Percentiles rank a stretch among this genome's conserved stretches.
phyloP scores from a whole-genome alignment of 2,888 invertebrate genomes.

The Nomada hirtipes region DNA sequence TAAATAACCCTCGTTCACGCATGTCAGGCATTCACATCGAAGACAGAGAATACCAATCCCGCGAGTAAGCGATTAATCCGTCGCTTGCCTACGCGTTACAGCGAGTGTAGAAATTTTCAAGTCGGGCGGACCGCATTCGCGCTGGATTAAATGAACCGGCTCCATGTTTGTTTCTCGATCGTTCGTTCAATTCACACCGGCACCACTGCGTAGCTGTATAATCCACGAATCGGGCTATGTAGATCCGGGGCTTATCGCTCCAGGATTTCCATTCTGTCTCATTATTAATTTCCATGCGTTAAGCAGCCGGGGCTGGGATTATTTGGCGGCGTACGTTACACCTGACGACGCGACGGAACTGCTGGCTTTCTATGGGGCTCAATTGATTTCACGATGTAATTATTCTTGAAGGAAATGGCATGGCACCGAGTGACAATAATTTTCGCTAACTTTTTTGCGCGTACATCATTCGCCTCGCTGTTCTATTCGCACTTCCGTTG shows the following conservation, averaged over 20 bases:
- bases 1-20: not conserved
- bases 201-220: slow-evolving; percentile 56
- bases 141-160: slow-evolving; percentile 62
- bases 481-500: not conserved
- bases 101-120: slow-evolving; percentile 29
- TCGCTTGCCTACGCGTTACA: not conserved
- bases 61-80: slow-evolving; percentile 27
- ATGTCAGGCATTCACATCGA: not conserved
- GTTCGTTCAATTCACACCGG: slow-evolving; percentile 65
- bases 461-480: not conserved
- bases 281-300: slow-evolving; percentile 73
- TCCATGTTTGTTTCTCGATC: slow-evolving; percentile 68
- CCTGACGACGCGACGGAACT: slow-evolving; percentile 47
- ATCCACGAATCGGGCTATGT: slow-evolving; percentile 66
- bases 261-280: slow-evolving; percentile 72
- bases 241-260: slow-evolving; percentile 70
- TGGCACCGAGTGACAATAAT: not conserved
- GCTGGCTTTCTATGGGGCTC: slow-evolving; percentile 41
- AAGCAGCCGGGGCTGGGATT: slow-evolving; percentile 66
- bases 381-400: slow-evolving; percentile 62
- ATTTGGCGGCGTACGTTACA: slow-evolving; percentile 62
- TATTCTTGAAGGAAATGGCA: slow-evolving; percentile 36
- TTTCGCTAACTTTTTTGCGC: not conserved
- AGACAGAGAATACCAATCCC: not conserved
- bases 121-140: slow-evolving; percentile 30